These are phyloP conservation scores for Drosophila borealis DNA, from an alignment of 2,888 invertebrate species.

Conservation along the genomic window DNA sequence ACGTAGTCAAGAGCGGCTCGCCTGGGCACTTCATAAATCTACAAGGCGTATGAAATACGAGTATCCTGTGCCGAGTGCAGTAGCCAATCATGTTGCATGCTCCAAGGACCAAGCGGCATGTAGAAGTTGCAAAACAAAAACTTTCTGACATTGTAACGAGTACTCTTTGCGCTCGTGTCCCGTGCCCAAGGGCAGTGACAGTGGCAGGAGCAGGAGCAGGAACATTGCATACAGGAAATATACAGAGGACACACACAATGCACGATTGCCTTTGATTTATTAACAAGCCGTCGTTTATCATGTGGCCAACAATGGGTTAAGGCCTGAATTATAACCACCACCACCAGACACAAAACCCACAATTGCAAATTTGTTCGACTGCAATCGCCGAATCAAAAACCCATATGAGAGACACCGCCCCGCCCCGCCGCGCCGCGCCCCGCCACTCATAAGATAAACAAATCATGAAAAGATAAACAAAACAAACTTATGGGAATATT, in stretches of 20 bases:
- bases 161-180: constrained; percentile 11
- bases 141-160: constrained; percentile 62
- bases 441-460: constrained; percentile 53
- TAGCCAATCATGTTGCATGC: constrained; percentile 74
- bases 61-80: constrained; percentile 71
- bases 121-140: constrained; percentile 52
- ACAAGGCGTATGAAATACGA: constrained; percentile 78
- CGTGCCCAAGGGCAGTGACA: neutral
- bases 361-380: constrained; percentile 61
- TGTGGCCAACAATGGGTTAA: constrained; percentile 74
- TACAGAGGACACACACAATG: constrained; percentile 36
- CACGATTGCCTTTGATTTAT: constrained; percentile 71
- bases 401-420: neutral
- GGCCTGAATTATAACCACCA: constrained; percentile 43
- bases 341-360: constrained; percentile 21
- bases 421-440: neutral
- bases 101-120: constrained; percentile 29
- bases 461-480: constrained; percentile 62
- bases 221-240: constrained; percentile 27
- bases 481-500: constrained; percentile 26
- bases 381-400: constrained; percentile 41
- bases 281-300: constrained; percentile 77
- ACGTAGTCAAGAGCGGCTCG: constrained; percentile 40
- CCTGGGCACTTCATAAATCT: constrained; percentile 75
- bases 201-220: neutral